These are phyloP conservation scores for Chunga burmeisteri DNA, from an alignment of 2,113 vertebrate species.

Conservation along the genomic window DNA sequence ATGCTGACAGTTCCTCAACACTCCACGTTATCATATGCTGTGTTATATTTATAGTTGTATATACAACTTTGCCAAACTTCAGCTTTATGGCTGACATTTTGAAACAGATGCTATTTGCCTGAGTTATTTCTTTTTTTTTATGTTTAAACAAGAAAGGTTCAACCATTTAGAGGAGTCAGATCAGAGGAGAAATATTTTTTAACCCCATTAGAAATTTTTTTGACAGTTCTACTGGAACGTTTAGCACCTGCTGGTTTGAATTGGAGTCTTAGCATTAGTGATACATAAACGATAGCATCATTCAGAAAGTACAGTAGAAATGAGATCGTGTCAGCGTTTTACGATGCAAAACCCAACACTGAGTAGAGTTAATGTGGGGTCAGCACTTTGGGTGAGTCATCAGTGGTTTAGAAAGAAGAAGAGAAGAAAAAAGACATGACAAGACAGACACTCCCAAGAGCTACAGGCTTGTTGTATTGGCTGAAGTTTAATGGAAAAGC, in stretches of 20 bases:
- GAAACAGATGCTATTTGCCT: constrained; percentile 37
- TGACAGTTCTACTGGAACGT: background rate
- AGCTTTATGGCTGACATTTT: constrained; percentile 15
- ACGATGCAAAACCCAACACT: constrained; percentile 1
- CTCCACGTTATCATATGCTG: background rate
- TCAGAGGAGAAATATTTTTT: background rate
- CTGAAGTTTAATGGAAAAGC: constrained; percentile 73
- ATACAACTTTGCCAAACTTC: constrained; percentile 46
- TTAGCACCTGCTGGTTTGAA: background rate
- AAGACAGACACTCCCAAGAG: constrained; percentile 57
- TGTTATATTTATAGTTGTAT: constrained; percentile 33
- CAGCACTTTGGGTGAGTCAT: constrained; percentile 53
- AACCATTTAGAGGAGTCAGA: background rate
- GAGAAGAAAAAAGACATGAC: constrained; percentile 52
- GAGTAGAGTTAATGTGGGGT: constrained; percentile 52
- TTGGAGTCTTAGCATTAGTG: background rate
- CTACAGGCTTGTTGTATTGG: constrained; percentile 60
- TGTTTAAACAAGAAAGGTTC: background rate
- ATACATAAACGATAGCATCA: background rate
- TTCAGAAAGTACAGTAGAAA: background rate
- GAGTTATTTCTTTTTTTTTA: background rate
- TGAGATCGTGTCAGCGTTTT: constrained; percentile 16
- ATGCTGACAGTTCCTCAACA: background rate
- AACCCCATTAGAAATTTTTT: background rate
- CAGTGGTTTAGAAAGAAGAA: background rate